phyloP scores from a whole-genome alignment of 2,797 vertebrate species.

The Sebastes oblongus region DNA sequence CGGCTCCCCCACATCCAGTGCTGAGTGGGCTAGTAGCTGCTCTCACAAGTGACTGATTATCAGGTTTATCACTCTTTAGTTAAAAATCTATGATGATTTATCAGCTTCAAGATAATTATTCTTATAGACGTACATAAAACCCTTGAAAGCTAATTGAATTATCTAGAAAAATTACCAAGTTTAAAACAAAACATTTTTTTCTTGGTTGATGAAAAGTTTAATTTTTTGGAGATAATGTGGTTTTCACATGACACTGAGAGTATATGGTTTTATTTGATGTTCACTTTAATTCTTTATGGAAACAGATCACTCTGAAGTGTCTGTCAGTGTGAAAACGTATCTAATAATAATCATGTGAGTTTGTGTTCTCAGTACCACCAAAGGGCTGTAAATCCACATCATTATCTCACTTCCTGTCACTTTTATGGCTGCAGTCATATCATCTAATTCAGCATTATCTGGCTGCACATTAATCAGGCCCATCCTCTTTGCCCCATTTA shows the following conservation, averaged over 20 bases:
- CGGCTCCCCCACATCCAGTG: not conserved
- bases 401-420: conserved; percentile 52
- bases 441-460: conserved; percentile 47
- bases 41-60: not conserved
- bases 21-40: not conserved
- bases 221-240: not conserved
- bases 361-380: conserved; percentile 20
- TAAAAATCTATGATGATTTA: not conserved
- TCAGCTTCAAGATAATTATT: not conserved
- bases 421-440: conserved; percentile 53
- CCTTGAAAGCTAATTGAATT: not conserved
- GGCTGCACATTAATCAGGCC: conserved; percentile 56
- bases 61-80: not conserved
- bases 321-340: conserved; percentile 10
- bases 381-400: conserved; percentile 44
- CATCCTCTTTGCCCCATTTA: conserved; percentile 37
- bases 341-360: conserved; percentile 30
- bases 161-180: not conserved
- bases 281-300: not conserved
- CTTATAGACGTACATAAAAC: not conserved
- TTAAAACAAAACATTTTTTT: not conserved
- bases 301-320: not conserved
- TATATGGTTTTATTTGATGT: not conserved
- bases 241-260: not conserved
- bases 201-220: not conserved